phyloP scores from a whole-genome alignment of 1,140 invertebrate species.

The Sipha flava region DNA sequence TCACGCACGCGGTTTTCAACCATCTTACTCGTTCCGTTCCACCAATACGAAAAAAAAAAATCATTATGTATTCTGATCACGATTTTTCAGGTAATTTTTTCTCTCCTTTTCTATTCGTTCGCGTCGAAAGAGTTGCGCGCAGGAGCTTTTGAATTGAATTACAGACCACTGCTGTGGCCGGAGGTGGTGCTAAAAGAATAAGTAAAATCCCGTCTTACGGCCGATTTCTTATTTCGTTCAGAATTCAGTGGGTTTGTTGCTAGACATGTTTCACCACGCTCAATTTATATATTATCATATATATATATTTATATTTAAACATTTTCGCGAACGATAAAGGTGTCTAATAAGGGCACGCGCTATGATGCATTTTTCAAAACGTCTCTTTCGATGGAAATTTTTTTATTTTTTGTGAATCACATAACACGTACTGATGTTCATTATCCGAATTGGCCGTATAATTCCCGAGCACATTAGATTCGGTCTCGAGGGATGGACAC shows the following conservation, averaged over 20 bases:
- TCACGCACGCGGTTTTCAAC: neutral
- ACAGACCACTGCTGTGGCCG: neutral
- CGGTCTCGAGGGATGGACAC: neutral
- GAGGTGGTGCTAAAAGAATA: neutral
- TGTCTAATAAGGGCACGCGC: neutral
- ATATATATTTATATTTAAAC: neutral
- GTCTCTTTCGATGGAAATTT: neutral
- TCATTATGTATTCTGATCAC: neutral
- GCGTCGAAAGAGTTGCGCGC: neutral
- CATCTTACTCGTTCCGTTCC: neutral
- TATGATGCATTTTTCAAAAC: no score
- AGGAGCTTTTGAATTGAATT: neutral
- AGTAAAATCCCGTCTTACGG: neutral
- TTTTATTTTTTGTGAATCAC: neutral
- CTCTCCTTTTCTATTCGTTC: neutral
- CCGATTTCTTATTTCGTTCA: neutral
- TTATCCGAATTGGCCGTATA: constrained; percentile 12
- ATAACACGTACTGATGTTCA: neutral
- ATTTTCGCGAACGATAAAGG: neutral
- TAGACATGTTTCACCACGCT: neutral
- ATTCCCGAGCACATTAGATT: neutral
- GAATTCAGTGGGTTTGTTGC: neutral
- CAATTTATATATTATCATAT: neutral
- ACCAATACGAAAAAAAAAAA: neutral
- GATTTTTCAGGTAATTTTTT: constrained; percentile 1